Evolutionary conservation across 2,797 vertebrate genomes (phyloP).

Genomic region (Podarcis lilfordi): DNA sequence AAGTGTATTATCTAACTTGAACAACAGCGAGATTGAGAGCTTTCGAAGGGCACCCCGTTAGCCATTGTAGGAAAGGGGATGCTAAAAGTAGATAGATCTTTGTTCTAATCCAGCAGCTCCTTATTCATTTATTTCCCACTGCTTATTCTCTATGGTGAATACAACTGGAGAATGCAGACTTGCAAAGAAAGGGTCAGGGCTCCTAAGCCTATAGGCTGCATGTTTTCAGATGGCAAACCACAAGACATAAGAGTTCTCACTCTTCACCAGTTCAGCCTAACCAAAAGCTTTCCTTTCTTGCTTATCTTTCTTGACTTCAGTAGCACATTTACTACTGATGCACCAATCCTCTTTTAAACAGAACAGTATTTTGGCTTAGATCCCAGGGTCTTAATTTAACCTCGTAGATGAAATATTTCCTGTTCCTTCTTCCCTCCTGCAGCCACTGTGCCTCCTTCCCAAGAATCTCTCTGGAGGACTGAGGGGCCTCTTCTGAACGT

Average conservation of each 20-base stretch:
- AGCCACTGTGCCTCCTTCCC: no score
- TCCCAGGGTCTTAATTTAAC: no score
- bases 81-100: neutral
- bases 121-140: neutral
- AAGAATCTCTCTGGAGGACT: no score
- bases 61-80: neutral
- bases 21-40: neutral
- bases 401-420: no score
- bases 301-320: neutral
- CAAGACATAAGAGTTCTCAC: neutral
- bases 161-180: neutral
- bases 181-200: neutral
- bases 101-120: neutral
- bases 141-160: neutral
- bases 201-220: neutral
- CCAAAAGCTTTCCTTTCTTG: no score
- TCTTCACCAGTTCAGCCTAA: neutral
- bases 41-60: neutral
- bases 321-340: neutral
- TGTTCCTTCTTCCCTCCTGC: no score
- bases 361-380: neutral
- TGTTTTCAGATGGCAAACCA: neutral
- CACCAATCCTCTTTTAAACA: neutral
- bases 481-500: no score
- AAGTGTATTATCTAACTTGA: neutral